Base-by-base conservation (phyloP, 2,797 vertebrate genomes). In the Chiroxiphia lanceolata region DNA sequence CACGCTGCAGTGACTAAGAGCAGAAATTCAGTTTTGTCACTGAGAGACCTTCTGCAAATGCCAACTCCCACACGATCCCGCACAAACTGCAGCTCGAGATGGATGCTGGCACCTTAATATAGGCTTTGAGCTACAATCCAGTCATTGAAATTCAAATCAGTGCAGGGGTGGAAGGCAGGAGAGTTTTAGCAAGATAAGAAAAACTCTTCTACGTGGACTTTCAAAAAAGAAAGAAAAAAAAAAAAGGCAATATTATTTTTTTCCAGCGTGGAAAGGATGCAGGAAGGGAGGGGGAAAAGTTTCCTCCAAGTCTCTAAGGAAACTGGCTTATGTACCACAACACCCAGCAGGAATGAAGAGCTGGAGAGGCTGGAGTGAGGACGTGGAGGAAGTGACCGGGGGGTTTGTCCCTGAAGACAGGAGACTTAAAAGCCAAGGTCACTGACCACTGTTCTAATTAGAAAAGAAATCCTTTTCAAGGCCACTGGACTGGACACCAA, bases 121-220 rank as follows among this genome's bases (percentile, higher is more conserved):
- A 91, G 85, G 90, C 92, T 97, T 94, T 96, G 80, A 87, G 83
- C 95, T 97, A 95, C 82, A 97, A 96, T 93, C 94, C 96, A 95
- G 92, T 89, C 93, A 97, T 47, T 97, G 97, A 97, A 97, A 98
- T 97, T 97, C 95, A 98, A 97, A 97, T 97, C 23, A 97, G 91
- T 94, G 94, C 97, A 98, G 96, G 94, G 96, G 94, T 95, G 90
- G 96, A 97, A 97, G 94, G 94, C 84, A 87, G 93, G 83, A 95
- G 85, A 96, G 77, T 96, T 98, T 93, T 60, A 93, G 78, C 92
- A 85, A 97, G 81, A 97, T 97, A 95, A 91, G 85, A 95, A 96
- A 96, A 95, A 91, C 71, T 93, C 59, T 90, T 94, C 91, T 85
- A 47, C 71, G 44, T 85, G 87, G 90, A 95, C 60, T 94, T 96